These are phyloP conservation scores for Halictus rubicundus DNA, from an alignment of 1,140 invertebrate genomes.

Conservation along the genomic window DNA sequence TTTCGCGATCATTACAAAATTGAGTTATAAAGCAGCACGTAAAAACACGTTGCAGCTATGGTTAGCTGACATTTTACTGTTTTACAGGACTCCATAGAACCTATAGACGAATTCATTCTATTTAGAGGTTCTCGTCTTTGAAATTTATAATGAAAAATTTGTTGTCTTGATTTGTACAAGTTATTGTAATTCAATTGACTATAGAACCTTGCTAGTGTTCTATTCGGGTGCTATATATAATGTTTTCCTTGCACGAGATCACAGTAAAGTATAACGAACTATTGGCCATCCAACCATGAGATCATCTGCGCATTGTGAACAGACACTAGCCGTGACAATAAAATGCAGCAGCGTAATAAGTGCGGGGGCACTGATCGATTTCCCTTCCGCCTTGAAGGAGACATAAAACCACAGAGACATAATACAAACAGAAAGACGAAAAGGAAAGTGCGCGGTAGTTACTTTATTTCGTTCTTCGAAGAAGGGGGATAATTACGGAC, in stretches of 20 bases:
- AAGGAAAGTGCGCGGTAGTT: conserved; percentile 12
- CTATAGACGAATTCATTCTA: too few species aligned
- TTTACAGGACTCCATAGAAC: too few species aligned
- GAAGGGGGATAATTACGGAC: background rate
- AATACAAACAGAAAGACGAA: background rate
- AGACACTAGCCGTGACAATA: background rate
- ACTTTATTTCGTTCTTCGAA: background rate
- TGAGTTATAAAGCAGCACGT: background rate
- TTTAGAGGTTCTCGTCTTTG: too few species aligned
- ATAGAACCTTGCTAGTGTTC: too few species aligned
- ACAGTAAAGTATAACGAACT: too few species aligned
- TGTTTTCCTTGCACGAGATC: too few species aligned
- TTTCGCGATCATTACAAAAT: background rate
- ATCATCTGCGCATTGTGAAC: background rate
- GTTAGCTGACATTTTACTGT: too few species aligned
- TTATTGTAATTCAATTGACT: too few species aligned
- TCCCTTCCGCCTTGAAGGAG: background rate
- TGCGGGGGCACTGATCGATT: background rate
- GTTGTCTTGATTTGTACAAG: too few species aligned
- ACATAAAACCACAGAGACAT: background rate
- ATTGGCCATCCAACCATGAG: background rate
- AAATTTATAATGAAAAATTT: too few species aligned
- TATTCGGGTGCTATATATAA: too few species aligned
- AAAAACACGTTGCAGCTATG: too few species aligned
- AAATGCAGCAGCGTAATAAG: background rate